These are phyloP conservation scores for Tympanuchus pallidicinctus DNA, from an alignment of 2,113 vertebrate genomes.

Conservation along the genomic window DNA sequence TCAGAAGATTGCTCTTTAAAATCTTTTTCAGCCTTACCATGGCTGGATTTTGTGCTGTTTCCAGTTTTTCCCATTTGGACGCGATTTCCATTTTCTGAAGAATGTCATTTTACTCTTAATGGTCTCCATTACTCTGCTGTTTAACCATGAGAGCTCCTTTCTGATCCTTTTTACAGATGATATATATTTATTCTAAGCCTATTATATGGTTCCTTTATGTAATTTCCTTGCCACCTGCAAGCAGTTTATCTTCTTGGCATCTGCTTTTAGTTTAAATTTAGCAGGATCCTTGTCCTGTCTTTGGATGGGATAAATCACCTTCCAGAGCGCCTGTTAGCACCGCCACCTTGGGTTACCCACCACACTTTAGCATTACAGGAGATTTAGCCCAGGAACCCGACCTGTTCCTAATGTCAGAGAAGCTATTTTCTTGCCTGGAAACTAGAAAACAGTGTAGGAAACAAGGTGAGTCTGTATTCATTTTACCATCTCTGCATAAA, in stretches of 20 bases:
- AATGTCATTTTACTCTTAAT: conserved; percentile 8
- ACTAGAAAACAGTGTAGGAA: neutral
- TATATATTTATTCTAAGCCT: conserved; percentile 20
- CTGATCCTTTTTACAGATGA: neutral
- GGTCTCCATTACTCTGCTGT: conserved; percentile 18
- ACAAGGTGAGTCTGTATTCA: neutral
- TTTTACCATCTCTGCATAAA: neutral
- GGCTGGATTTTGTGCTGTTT: neutral
- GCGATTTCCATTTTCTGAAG: neutral
- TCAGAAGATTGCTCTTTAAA: neutral
- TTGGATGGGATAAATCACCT: conserved; percentile 6
- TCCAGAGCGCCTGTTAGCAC: neutral
- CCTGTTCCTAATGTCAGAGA: neutral
- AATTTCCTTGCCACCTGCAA: conserved; percentile 28
- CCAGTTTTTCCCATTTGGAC: conserved; percentile 4
- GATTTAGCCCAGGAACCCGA: neutral
- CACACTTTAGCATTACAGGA: neutral
- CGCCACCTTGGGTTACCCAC: neutral
- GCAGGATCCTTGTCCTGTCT: conserved; percentile 7
- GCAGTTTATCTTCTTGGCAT: neutral
- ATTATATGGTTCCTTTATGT: neutral
- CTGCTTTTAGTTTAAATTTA: conserved; percentile 26
- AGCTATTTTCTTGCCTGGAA: neutral
- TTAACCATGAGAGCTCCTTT: neutral
- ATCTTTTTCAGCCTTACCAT: neutral